These are phyloP conservation scores for Mamestra configurata DNA, from an alignment of 1,140 invertebrate genomes.

Conservation along the genomic window DNA sequence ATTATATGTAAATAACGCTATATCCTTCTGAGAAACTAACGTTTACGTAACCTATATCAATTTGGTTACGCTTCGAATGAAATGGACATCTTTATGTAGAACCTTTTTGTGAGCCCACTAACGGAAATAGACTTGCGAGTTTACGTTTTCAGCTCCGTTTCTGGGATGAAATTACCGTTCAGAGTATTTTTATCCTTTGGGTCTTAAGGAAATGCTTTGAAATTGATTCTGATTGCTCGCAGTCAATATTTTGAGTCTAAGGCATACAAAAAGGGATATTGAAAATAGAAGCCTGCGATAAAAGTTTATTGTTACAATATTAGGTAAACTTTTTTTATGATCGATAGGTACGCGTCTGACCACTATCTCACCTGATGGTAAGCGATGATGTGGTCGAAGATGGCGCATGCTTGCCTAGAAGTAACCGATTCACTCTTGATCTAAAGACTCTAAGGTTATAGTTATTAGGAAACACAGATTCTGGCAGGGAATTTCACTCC, in stretches of 20 bases:
- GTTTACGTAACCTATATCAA: slow-evolving; percentile 51
- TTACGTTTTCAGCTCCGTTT: slow-evolving; percentile 39
- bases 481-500: no score
- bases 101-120: slow-evolving; percentile 46
- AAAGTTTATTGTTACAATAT: no score
- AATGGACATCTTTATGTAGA: slow-evolving; percentile 49
- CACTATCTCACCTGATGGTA: no score
- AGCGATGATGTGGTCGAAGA: no score
- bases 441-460: no score
- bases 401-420: no score
- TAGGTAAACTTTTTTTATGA: no score
- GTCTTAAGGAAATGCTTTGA: slow-evolving; percentile 1
- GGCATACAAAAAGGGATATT: no score
- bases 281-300: no score
- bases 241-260: background rate
- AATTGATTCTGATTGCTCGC: slow-evolving; percentile 7
- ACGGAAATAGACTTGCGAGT: slow-evolving; percentile 45
- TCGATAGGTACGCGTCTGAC: no score
- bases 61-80: slow-evolving; percentile 50
- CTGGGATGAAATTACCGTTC: slow-evolving; percentile 39
- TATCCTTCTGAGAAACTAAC: slow-evolving; percentile 47
- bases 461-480: no score
- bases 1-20: slow-evolving; percentile 60
- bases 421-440: no score
- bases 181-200: slow-evolving; percentile 37